A percentile compares a stretch with the other conserved stretches of the same genome.
Conservation (phyloP, 2,113 vertebrate genomes). For the Rousettus leschenaultii region DNA sequence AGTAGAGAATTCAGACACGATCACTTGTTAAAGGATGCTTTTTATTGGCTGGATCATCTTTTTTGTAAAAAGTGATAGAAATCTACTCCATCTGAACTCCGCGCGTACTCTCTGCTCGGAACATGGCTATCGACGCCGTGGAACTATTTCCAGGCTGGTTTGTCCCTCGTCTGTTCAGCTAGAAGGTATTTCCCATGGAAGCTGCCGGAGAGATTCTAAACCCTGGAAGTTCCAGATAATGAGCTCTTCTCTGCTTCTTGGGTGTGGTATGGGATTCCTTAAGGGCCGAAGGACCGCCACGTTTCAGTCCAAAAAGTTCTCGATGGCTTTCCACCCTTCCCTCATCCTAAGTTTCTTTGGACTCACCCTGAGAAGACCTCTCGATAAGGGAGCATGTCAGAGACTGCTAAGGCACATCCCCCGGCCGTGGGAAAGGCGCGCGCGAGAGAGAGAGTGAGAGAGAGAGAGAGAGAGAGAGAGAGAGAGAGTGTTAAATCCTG, state of each 20-base stretch:
- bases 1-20: not conserved
- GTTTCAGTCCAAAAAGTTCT: not conserved
- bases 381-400: not conserved
- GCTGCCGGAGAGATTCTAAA: not conserved
- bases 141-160: conserved; percentile 4
- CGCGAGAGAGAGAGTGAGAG: too few species aligned
- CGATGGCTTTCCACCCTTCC: not conserved
- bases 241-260: not conserved
- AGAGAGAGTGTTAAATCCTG: not conserved
- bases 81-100: conserved; percentile 47
- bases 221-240: not conserved
- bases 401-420: not conserved
- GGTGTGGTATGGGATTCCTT: not conserved
- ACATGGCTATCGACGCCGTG: not conserved
- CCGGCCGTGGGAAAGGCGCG: not conserved
- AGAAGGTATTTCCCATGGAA: conserved; percentile 19
- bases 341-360: not conserved
- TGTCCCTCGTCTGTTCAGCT: not conserved
- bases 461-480: too few species aligned
- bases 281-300: not conserved
- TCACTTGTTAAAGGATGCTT: not conserved
- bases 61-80: not conserved
- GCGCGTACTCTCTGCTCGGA: conserved; percentile 19
- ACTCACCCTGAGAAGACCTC: not conserved
- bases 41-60: not conserved